Evolutionary conservation across 2,888 invertebrate species (phyloP), one percentile per base, ranked within the genome.

Genomic region (Plagiodera versicolora): DNA sequence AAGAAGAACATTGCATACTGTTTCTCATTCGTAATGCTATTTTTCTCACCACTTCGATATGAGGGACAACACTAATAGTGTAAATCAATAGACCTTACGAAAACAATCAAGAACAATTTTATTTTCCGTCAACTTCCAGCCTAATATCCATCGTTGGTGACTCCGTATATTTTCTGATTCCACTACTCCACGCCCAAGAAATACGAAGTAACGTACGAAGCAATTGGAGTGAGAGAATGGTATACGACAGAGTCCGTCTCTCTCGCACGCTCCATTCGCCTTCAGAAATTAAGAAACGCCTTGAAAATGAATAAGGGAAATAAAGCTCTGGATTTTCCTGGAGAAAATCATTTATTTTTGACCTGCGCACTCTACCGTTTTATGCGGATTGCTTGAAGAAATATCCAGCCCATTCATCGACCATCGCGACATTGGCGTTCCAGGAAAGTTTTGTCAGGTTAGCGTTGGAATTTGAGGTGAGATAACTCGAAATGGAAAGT

Each of bases 301-400:
- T 74, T 73, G 74, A 76, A 75, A 76, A 75, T 69, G 71, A 68
- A 61, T 69, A 67, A 75, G 74, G 74, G 76, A 77, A 77, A 77
- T 77, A 77, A 76, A 75, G 76, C 74, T 71, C 70, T 71, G 74
- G 75, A 75, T 76, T 77, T 77, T 77, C 74, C 73, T 72, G 66
- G 74, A 73, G 77, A 77, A 77, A 77, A 77, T 77, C 77, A 75
- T 77, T 77, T 76, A 77, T 76, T 77, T 77, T 77, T 75, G 77
- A 77, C 77, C 72, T 77, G 77, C 77, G 77, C 77, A 76, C 70
- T 71, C 65, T 67, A 56, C 56, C 67, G 58, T 71, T 66, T 69
- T 67, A 66, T 66, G 62, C 69, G 67, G 70, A 72, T 70, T 67
- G 67, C 69, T 70, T 70, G 70, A 71, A 72, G 72, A 72, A 72